A percentile compares a stretch with the other conserved stretches of the same genome.
Evolutionary conservation across 2,888 invertebrate species (phyloP).

Genomic region (Boloria selene): DNA sequence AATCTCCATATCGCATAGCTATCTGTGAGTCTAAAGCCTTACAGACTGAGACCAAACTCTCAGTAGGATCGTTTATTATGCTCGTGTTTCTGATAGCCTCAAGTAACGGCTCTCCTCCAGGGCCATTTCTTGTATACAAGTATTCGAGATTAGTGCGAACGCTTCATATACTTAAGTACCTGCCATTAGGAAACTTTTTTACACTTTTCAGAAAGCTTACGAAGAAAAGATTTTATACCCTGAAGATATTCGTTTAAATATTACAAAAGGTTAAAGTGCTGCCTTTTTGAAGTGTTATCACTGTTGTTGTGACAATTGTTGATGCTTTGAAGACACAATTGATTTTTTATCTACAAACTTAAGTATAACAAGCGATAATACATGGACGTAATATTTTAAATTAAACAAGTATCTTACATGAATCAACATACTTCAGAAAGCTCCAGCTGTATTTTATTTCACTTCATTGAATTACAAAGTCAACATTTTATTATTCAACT

Average conservation of each 20-base stretch:
- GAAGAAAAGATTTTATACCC: background rate
- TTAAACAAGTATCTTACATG: no score
- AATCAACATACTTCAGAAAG: no score
- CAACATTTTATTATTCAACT: no score
- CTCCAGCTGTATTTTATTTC: no score
- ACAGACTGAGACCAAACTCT: constrained; percentile 16
- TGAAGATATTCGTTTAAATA: background rate
- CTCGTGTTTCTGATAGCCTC: constrained; percentile 25
- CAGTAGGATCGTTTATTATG: constrained; percentile 25
- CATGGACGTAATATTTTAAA: no score
- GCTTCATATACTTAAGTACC: constrained; percentile 18
- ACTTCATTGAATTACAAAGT: no score
- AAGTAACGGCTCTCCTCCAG: constrained; percentile 15
- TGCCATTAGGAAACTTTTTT: constrained; percentile 15
- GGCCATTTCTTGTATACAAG: constrained; percentile 27
- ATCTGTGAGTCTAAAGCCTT: background rate
- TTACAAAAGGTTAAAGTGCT: no score
- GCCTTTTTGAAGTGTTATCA: no score
- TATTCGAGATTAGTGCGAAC: constrained; percentile 20
- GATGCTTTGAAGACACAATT: no score
- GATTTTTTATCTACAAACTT: no score
- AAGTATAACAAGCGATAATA: no score
- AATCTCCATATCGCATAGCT: background rate
- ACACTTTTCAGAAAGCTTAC: background rate
- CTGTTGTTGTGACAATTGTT: no score